Conservation (phyloP, 2,888 invertebrate species). For the Chromoteleia sp. region DNA sequence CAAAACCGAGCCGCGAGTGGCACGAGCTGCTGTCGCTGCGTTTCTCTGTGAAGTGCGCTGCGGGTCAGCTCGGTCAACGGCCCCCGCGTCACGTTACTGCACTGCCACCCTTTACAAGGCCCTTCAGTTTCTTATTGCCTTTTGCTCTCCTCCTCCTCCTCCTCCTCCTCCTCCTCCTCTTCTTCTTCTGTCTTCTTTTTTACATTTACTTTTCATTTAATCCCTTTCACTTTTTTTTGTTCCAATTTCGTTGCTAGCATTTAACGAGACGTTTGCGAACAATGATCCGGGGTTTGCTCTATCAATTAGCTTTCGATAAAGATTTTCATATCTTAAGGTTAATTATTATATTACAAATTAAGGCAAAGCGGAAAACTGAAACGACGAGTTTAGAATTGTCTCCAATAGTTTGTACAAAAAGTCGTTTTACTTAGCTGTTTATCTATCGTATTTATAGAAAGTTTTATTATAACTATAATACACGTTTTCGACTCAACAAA, state of each 20-base stretch:
- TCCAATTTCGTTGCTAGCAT: conserved; percentile 5
- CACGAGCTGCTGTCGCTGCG: conserved; percentile 71
- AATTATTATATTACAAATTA: too few species aligned
- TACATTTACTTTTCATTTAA: not conserved
- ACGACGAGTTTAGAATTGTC: too few species aligned
- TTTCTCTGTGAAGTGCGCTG: conserved; percentile 70
- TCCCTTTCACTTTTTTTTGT: not conserved
- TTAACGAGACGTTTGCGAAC: not conserved
- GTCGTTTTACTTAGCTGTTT: too few species aligned
- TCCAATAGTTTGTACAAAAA: too few species aligned
- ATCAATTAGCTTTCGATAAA: too few species aligned
- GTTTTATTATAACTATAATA: too few species aligned
- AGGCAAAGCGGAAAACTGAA: too few species aligned
- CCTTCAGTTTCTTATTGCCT: conserved; percentile 36
- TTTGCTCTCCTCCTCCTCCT: not conserved
- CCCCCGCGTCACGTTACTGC: conserved; percentile 64
- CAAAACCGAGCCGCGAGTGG: conserved; percentile 69
- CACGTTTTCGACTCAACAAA: too few species aligned
- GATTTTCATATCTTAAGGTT: too few species aligned
- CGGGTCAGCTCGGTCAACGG: conserved; percentile 72
- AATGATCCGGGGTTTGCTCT: not conserved
- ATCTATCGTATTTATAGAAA: too few species aligned
- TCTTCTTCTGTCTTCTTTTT: not conserved
- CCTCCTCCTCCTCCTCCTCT: not conserved
- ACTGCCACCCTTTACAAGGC: conserved; percentile 55